A percentile compares a stretch with the other conserved stretches of the same genome.
These are phyloP conservation scores for Nesogale talazaci DNA, from an alignment of 2,113 vertebrate species.

Conservation along the genomic window DNA sequence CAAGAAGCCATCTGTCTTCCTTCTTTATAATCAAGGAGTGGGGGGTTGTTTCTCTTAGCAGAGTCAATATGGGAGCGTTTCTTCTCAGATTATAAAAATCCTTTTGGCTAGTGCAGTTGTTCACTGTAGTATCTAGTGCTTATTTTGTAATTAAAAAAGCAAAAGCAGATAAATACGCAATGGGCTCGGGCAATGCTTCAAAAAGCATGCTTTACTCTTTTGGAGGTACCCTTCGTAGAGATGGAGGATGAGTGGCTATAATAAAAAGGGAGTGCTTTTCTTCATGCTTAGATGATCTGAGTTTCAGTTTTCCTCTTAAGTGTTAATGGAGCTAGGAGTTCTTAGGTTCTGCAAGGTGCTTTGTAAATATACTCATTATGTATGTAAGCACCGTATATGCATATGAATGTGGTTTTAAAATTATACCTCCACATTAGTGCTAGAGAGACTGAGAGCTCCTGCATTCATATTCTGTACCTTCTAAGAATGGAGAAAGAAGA, in stretches of 20 bases:
- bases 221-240: slow-evolving; percentile 36
- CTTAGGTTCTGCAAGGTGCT: slow-evolving; percentile 59
- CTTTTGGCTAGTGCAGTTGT: slow-evolving; percentile 68
- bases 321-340: slow-evolving; percentile 55
- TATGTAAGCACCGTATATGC: slow-evolving; percentile 60
- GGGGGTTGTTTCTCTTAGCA: slow-evolving; percentile 76
- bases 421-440: slow-evolving; percentile 58
- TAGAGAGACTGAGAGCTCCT: slow-evolving; percentile 55
- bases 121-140: slow-evolving; percentile 73
- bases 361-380: slow-evolving; percentile 74
- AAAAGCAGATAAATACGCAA: slow-evolving; percentile 64
- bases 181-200: slow-evolving; percentile 52
- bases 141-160: slow-evolving; percentile 73
- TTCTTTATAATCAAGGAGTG: slow-evolving; percentile 78
- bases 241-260: not conserved
- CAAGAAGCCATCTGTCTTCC: slow-evolving; percentile 81
- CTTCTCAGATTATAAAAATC: slow-evolving; percentile 74
- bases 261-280: slow-evolving; percentile 29
- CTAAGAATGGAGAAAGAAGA: slow-evolving; percentile 20
- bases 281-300: not conserved
- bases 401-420: slow-evolving; percentile 70
- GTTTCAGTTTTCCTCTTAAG: slow-evolving; percentile 42
- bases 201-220: slow-evolving; percentile 46
- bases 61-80: slow-evolving; percentile 76
- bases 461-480: slow-evolving; percentile 65